Conservation (phyloP, 2,888 invertebrate genomes). For the Scaptomyza polygonia region DNA sequence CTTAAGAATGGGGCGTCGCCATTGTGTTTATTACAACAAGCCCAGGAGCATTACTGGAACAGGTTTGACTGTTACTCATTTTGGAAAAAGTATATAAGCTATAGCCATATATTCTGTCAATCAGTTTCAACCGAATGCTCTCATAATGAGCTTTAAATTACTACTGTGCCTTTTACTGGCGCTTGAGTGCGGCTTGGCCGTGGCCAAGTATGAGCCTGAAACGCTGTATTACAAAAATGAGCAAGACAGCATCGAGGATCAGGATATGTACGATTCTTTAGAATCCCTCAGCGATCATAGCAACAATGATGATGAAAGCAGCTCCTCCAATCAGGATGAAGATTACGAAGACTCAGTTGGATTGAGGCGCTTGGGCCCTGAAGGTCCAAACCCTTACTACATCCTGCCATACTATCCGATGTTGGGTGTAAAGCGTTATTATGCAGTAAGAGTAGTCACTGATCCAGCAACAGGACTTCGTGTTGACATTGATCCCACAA, state of each 20-base stretch:
- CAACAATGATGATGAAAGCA: neutral
- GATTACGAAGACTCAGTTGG: neutral
- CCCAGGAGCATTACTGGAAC: neutral
- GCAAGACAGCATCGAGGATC: neutral
- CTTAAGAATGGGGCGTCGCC: neutral
- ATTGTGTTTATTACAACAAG: neutral
- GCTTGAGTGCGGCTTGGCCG: conserved; percentile 15
- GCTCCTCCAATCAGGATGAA: neutral
- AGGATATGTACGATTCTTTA: conserved; percentile 7
- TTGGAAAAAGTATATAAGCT: conserved; percentile 28
- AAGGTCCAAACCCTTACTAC: neutral
- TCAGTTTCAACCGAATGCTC: conserved; percentile 31
- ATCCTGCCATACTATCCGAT: neutral
- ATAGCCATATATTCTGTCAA: neutral
- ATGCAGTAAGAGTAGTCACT: too few species aligned
- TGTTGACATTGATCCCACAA: too few species aligned
- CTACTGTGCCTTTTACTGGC: conserved; percentile 29
- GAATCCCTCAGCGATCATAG: neutral
- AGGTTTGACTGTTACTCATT: neutral
- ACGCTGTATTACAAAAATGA: neutral
- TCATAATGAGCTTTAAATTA: conserved; percentile 31
- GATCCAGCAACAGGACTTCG: too few species aligned
- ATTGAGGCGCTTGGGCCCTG: neutral
- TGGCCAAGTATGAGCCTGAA: conserved; percentile 12
- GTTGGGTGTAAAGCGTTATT: neutral